These are phyloP conservation scores for Zaprionus ghesquierei DNA, from an alignment of 1,140 invertebrate genomes.

Conservation along the genomic window DNA sequence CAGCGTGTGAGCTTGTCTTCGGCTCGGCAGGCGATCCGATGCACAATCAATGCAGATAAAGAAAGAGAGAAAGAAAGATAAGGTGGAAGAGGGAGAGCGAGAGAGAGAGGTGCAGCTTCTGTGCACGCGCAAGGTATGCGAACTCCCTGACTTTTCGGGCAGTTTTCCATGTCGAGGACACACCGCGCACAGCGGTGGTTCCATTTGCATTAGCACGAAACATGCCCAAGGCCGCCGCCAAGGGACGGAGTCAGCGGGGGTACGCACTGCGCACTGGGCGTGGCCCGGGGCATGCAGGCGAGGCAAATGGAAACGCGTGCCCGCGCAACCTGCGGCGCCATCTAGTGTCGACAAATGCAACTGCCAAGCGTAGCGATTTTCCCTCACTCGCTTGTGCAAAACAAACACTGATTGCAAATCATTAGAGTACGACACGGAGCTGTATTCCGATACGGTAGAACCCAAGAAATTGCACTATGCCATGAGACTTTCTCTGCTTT, in stretches of 20 bases:
- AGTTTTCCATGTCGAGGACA: slow-evolving; percentile 54
- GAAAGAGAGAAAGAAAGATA: not conserved
- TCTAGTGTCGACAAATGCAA: slow-evolving; percentile 20
- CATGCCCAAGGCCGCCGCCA: slow-evolving; percentile 37
- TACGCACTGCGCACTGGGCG: slow-evolving; percentile 35
- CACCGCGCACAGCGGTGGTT: slow-evolving; percentile 59
- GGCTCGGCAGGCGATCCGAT: slow-evolving; percentile 36
- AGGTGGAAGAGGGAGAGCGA: not conserved
- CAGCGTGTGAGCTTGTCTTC: slow-evolving; percentile 49
- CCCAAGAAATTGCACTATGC: too few species aligned
- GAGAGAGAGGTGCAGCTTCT: slow-evolving; percentile 50
- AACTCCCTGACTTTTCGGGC: slow-evolving; percentile 30
- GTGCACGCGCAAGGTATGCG: slow-evolving; percentile 66
- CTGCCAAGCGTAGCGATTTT: not conserved
- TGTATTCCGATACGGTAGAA: not conserved
- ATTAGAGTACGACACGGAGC: not conserved
- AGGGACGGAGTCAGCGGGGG: slow-evolving; percentile 26
- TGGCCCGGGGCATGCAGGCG: slow-evolving; percentile 16
- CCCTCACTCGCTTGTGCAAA: not conserved
- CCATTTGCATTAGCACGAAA: slow-evolving; percentile 52
- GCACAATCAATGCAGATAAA: slow-evolving; percentile 1
- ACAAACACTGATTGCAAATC: not conserved
- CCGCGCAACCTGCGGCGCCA: slow-evolving; percentile 27
- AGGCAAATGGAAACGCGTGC: slow-evolving; percentile 42
- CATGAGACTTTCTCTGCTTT: too few species aligned